Base-by-base conservation (phyloP, 2,888 invertebrate genomes). In the Pogonocherus hispidulus region DNA sequence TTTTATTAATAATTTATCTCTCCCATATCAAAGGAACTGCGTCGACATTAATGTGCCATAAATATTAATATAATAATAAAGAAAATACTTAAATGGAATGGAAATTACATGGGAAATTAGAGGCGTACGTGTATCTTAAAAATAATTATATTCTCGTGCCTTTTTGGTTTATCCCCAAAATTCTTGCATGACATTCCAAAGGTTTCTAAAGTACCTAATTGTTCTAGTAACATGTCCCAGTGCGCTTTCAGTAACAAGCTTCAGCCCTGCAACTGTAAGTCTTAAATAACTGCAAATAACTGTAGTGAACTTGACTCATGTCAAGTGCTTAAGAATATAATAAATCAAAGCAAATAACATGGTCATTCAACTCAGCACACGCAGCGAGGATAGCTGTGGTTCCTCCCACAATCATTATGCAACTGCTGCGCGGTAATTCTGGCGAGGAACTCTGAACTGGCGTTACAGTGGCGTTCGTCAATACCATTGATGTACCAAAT, bases 321-420 rank as follows among this genome's bases (percentile, higher is more conserved):
- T 23, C 46, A 52, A 63, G 44, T 27, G 56, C 41, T 52, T 46
- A 55, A 54, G 69, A 69, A 63, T 67, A 62, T 57, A 52, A 71
- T 73, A 71, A 75, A 75, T 75, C 74, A 70, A 68, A 65, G 64
- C 66, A 60, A 69, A 73, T 72, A 66, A 62, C 44, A 66, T 75
- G 74, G 74, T 73, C 75, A 66, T 73, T 75, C 73, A 73, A 75
- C 74, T 63, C 71, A 57, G 60, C 67, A 65, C 70, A 74, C 56
- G 67, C 68, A 56, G 35, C 35, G 64, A 55, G 57, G 54, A 63
- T 65, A 59, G 66, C 27, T 72, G 66, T 63, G 66, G 51, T 69
- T 67, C 67, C 67, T 67, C 71, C 69, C 72, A 70, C 69, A 65
- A 63, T 60, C 69, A 65, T 72, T 72, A 72, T 72, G 72, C 72